Evolutionary conservation across 2,888 invertebrate genomes (phyloP), one percentile per base, ranked within the genome.

Genomic region (Leucoptera coffeella): DNA sequence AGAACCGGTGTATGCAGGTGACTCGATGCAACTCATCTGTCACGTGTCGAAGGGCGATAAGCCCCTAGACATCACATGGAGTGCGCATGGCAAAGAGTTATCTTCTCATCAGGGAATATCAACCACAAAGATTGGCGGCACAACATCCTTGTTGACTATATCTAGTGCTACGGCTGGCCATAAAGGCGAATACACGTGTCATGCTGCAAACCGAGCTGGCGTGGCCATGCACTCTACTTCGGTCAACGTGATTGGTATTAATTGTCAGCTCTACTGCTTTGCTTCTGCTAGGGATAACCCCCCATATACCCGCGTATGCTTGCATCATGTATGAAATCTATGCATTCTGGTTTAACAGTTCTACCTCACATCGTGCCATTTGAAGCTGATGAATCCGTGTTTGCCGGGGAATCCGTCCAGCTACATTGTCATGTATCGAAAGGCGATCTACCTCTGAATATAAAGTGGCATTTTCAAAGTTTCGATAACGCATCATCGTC

Each of bases 391-490:
- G 79, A 79, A 46, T 74, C 79, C 29, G 74, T 80, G 32, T 80
- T 82, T 50, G 78, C 80, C 37, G 83, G 82, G 19, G 82, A 83
- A 51, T 67, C 77, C 27, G 77, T 79, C 28, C 79, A 80, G 38
- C 73, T 79, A 33, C 76, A 73, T 41, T 85, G 85, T 54, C 76
- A 79, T 33, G 78, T 83, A 30, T 77, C 77, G 14, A 78, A 81
- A 51, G 85, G 87, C 27, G 87, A 88, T 55, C 59, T 80, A 35
- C 87, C 87, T 7, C 65, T 88, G 35, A 74, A 76, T 36, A 81
- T 87, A 35, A 73, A 74, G 34, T 88, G 87, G 87, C 76, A 77
- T 38, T 80, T 84, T 42, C 80, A 85, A 52, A 82, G 81, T 30
- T 61, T 73, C 36, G 75, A 75, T 51, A 64, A 64, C 39, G 46